A percentile compares a stretch with the other conserved stretches of the same genome.
Evolutionary conservation across 2,888 invertebrate genomes (phyloP).

Genomic region (Andrena flavipes): DNA sequence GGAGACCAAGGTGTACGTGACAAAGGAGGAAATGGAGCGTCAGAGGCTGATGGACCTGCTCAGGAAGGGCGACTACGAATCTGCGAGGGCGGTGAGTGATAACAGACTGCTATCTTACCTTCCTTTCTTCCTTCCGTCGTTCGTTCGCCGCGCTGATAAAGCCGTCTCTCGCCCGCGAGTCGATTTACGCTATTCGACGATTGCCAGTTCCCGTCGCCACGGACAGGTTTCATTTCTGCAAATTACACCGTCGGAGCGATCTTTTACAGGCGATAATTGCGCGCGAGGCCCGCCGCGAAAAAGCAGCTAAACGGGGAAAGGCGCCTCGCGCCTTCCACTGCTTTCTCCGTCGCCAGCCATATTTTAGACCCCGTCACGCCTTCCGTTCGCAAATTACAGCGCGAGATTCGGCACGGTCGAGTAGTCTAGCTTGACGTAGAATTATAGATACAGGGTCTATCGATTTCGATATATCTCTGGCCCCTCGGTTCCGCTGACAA

Average conservation of each 20-base stretch:
- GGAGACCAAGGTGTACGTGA: conserved; percentile 75
- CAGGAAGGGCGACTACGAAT: conserved; percentile 75
- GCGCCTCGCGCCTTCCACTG: not conserved
- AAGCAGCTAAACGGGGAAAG: not conserved
- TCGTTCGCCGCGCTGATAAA: not conserved
- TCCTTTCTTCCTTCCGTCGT: not conserved
- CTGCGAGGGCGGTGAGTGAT: conserved; percentile 77
- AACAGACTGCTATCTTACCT: conserved; percentile 1
- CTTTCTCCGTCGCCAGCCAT: conserved; percentile 13
- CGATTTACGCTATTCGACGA: not conserved
- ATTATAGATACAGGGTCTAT: conserved; percentile 18
- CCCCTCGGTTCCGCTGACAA: not conserved
- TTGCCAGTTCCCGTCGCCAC: not conserved
- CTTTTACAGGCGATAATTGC: not conserved
- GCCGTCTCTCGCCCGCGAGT: not conserved
- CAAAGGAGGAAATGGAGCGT: conserved; percentile 79
- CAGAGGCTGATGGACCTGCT: conserved; percentile 78
- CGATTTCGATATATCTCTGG: conserved; percentile 24
- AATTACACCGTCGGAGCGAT: not conserved
- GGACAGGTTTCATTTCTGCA: not conserved
- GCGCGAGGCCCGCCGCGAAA: not conserved
- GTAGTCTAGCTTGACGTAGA: not conserved
- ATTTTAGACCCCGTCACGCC: not conserved
- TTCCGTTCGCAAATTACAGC: not conserved
- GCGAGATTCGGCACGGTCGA: conserved; percentile 16